phyloP scores from a whole-genome alignment of 2,113 vertebrate genomes.

The Sinocyclocheilus anshuiensis region DNA sequence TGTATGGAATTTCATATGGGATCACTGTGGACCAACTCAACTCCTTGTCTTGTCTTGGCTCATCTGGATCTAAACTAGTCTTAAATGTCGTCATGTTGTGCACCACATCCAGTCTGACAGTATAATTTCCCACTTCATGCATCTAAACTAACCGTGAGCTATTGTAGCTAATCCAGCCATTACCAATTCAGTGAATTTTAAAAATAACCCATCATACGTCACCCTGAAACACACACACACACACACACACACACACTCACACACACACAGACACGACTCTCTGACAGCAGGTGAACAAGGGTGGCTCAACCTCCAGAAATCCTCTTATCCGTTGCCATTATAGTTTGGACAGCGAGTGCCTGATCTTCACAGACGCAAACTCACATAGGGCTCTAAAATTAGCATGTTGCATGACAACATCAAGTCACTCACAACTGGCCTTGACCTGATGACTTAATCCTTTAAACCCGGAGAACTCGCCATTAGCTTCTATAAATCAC shows the following conservation, averaged over 20 bases:
- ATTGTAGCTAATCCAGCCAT: conserved; percentile 18
- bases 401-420: not conserved
- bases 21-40: not conserved
- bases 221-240: not conserved
- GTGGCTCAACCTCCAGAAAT: not conserved
- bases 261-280: too few relatives aligned
- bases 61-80: too few relatives aligned
- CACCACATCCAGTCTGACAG: not conserved
- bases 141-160: conserved; percentile 21
- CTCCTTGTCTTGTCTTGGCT: too few relatives aligned
- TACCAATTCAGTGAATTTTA: too few relatives aligned
- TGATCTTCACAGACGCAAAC: not conserved
- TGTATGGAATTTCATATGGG: conserved; percentile 21
- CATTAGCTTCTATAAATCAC: not conserved
- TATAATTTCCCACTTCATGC: not conserved
- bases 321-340: not conserved
- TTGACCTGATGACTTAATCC: not conserved
- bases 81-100: not conserved
- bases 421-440: not conserved
- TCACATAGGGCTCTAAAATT: not conserved
- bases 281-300: not conserved
- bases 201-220: not conserved
- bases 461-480: not conserved
- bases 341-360: not conserved
- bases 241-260: not conserved